phyloP scores from a whole-genome alignment of 2,888 invertebrate species.

The Heliconius ismenius region DNA sequence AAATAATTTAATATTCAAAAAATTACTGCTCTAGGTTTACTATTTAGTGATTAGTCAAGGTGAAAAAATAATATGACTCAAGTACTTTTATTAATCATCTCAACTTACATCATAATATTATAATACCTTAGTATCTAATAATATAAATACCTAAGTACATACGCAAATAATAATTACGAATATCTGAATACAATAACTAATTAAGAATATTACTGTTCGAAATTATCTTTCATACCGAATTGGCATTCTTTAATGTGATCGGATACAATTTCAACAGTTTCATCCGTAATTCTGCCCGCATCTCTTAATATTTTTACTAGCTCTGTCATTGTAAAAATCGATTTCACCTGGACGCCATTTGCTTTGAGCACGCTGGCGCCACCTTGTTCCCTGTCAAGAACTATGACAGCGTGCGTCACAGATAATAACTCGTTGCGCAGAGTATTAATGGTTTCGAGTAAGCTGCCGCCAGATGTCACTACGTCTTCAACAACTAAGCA shows the following conservation, averaged over 20 bases:
- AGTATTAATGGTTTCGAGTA: slow-evolving; percentile 92
- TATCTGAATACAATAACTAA: neutral
- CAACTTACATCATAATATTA: slow-evolving; percentile 10
- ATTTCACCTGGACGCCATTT: slow-evolving; percentile 86
- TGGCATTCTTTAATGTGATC: slow-evolving; percentile 72
- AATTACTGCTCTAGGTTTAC: neutral
- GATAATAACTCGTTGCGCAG: slow-evolving; percentile 83
- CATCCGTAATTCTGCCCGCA: slow-evolving; percentile 82
- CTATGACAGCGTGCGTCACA: slow-evolving; percentile 91
- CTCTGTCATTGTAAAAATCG: slow-evolving; percentile 85
- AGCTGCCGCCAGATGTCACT: slow-evolving; percentile 94
- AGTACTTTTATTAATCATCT: neutral
- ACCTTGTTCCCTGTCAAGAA: slow-evolving; percentile 97
- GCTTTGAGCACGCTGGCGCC: slow-evolving; percentile 87
- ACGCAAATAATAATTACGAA: slow-evolving; percentile 1
- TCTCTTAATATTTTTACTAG: slow-evolving; percentile 84
- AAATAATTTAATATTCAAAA: neutral
- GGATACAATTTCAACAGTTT: slow-evolving; percentile 66
- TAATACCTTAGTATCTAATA: slow-evolving; percentile 15
- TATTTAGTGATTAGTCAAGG: neutral
- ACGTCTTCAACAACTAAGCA: slow-evolving; percentile 97
- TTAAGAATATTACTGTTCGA: slow-evolving; percentile 45
- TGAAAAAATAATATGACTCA: neutral
- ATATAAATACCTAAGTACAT: slow-evolving; percentile 24
- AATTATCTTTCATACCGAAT: slow-evolving; percentile 63